Conservation (phyloP, 1,140 invertebrate species). For the Drosophila azteca region DNA sequence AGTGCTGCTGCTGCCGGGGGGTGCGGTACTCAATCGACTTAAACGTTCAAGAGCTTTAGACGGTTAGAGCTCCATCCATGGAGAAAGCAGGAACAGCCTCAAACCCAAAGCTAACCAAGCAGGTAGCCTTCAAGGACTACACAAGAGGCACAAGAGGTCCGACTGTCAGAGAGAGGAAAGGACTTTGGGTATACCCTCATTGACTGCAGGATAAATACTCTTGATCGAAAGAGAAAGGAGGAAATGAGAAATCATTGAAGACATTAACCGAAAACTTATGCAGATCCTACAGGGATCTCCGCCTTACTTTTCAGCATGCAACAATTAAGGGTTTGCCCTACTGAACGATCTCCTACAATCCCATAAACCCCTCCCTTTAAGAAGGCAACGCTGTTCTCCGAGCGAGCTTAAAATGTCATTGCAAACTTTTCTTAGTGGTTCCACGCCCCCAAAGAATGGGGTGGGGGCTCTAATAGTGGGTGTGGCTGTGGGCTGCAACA, state of each 20-base stretch:
- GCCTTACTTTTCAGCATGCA: no score
- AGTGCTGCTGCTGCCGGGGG: background rate
- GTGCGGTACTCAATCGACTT: conserved; percentile 60
- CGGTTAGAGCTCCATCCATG: background rate
- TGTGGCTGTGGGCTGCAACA: no score
- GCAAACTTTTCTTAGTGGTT: conserved; percentile 18
- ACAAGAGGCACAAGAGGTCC: no score
- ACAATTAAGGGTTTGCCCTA: no score
- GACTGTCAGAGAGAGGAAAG: background rate
- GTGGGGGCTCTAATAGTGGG: background rate
- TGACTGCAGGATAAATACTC: no score
- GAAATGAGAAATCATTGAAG: no score
- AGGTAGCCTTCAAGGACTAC: conserved; percentile 3
- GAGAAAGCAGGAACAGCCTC: conserved; percentile 3
- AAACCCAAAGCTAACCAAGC: background rate
- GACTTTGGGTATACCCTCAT: background rate
- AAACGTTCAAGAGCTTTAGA: conserved; percentile 42
- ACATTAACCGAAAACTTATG: no score
- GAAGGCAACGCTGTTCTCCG: background rate
- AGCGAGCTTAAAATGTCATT: conserved; percentile 30
- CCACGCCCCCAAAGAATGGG: background rate
- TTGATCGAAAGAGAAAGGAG: no score
- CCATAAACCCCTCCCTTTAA: background rate
- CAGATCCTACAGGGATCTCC: no score
- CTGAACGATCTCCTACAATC: no score